Conservation (phyloP, 1,140 invertebrate genomes). For the Armadillidium nasatum region DNA sequence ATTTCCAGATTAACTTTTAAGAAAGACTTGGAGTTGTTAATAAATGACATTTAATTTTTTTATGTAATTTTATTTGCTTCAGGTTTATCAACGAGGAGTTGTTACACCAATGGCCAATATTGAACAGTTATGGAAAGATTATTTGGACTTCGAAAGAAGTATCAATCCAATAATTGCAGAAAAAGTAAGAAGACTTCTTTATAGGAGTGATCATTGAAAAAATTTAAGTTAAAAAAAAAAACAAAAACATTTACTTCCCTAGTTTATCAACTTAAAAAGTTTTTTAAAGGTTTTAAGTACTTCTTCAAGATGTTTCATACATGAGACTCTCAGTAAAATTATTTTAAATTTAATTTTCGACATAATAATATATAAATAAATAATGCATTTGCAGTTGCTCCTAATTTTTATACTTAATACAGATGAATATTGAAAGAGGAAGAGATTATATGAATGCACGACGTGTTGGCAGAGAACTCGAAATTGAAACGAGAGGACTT, state of each 20-base stretch:
- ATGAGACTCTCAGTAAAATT: too few relatives aligned
- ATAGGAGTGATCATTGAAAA: too few relatives aligned
- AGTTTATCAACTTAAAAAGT: neutral
- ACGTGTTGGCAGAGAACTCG: constrained; percentile 92
- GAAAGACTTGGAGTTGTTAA: too few relatives aligned
- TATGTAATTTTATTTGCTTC: neutral
- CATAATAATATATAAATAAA: too few relatives aligned
- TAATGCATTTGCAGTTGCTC: too few relatives aligned
- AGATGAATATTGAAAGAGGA: constrained; percentile 83
- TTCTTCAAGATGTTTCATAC: neutral
- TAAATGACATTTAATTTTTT: too few relatives aligned
- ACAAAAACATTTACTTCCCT: neutral
- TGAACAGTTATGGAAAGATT: constrained; percentile 97
- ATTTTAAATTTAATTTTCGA: too few relatives aligned
- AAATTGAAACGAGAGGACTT: constrained; percentile 87
- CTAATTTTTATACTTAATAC: too few relatives aligned
- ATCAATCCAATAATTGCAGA: constrained; percentile 97
- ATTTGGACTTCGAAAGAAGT: constrained; percentile 86
- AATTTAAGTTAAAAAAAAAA: too few relatives aligned
- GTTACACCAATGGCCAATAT: constrained; percentile 97
- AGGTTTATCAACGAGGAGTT: constrained; percentile 90
- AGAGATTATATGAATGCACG: constrained; percentile 97
- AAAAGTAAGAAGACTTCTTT: constrained; percentile 47
- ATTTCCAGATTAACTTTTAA: too few relatives aligned
- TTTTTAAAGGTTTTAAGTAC: constrained; percentile 45